Percentiles rank a stretch among this genome's conserved stretches.
Evolutionary conservation across 2,113 vertebrate genomes (phyloP).

Genomic region (Tupaia chinensis): DNA sequence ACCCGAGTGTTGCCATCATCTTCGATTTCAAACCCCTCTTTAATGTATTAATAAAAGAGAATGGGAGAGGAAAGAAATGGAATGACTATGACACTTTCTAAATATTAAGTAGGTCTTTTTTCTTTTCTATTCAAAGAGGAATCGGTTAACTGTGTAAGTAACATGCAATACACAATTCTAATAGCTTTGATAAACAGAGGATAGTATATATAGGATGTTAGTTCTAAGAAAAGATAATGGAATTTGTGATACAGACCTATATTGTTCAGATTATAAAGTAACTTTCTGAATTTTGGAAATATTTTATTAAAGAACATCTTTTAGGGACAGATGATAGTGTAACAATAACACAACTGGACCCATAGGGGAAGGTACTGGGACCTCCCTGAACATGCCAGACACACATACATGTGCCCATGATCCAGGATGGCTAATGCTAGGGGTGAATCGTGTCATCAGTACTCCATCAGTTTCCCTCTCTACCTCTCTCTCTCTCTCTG

Average conservation of each 20-base stretch:
- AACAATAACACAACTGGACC: too few relatives aligned
- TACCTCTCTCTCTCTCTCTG: too few relatives aligned
- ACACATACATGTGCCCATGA: too few relatives aligned
- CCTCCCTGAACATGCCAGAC: too few relatives aligned
- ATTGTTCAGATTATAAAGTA: constrained; percentile 30
- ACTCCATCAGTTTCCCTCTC: too few relatives aligned
- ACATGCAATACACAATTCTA: background rate
- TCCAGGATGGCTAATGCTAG: too few relatives aligned
- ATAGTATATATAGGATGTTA: background rate
- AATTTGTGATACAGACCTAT: background rate
- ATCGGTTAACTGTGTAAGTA: background rate
- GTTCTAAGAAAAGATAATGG: constrained; percentile 11
- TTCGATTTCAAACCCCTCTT: background rate
- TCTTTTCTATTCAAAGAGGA: background rate
- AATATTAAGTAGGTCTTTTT: background rate
- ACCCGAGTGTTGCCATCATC: background rate
- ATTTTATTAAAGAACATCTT: background rate
- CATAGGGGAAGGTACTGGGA: too few relatives aligned
- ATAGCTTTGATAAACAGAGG: constrained; percentile 14
- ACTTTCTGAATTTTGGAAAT: constrained; percentile 36
- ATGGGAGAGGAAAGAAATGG: background rate
- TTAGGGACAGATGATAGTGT: background rate
- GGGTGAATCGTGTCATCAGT: too few relatives aligned
- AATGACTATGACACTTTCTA: background rate
- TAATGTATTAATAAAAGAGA: background rate